These are phyloP conservation scores for Chionomys nivalis DNA, from an alignment of 2,113 vertebrate genomes.

Conservation along the genomic window DNA sequence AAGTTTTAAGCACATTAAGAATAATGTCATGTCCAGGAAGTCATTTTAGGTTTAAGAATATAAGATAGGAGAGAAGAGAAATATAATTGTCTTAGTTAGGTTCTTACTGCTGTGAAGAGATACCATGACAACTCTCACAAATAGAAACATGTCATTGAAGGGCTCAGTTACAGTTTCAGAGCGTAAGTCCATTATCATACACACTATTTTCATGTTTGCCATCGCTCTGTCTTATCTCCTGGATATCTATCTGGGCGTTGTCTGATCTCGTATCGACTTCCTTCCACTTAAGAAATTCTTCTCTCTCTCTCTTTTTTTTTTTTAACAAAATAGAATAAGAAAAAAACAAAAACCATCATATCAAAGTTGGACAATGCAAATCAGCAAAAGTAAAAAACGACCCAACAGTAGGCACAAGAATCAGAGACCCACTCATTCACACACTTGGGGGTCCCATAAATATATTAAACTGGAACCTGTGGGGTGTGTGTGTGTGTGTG, in stretches of 20 bases:
- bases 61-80: not conserved
- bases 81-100: not conserved
- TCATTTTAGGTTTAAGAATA: not conserved
- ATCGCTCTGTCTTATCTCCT: not conserved
- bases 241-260: not conserved
- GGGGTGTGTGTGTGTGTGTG: too few species aligned
- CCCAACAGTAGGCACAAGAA: not conserved
- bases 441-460: not conserved
- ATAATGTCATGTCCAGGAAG: slow-evolving; percentile 20
- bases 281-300: not conserved
- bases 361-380: not conserved
- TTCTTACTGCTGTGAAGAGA: too few species aligned
- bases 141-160: too few species aligned
- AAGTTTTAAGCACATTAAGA: not conserved
- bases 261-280: not conserved
- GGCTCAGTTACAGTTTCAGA: too few species aligned
- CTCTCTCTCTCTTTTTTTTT: not conserved
- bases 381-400: not conserved
- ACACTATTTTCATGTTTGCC: not conserved
- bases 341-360: not conserved
- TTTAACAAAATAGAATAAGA: not conserved
- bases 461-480: not conserved
- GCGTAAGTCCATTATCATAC: too few species aligned
- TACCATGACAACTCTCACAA: too few species aligned
- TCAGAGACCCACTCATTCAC: not conserved